phyloP scores from a whole-genome alignment of 1,140 invertebrate genomes.

The Trichonephila inaurata region DNA sequence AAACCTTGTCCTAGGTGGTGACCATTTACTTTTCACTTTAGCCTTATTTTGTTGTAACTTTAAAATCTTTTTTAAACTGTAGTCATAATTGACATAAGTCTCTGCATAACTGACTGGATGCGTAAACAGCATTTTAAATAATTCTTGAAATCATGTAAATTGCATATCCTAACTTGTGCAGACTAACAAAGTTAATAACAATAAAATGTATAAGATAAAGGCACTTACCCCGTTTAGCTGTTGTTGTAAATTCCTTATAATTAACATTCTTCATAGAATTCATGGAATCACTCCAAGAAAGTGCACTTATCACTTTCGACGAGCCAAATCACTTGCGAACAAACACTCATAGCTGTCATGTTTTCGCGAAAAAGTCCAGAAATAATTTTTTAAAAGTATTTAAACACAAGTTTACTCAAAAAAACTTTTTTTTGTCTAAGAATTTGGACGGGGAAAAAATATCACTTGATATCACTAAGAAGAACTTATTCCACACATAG shows the following conservation, averaged over 20 bases:
- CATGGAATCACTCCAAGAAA: background rate
- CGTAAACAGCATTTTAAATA: conserved; percentile 7
- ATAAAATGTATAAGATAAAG: background rate
- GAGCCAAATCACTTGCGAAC: background rate
- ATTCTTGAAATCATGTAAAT: background rate
- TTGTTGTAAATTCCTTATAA: background rate
- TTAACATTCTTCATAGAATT: background rate
- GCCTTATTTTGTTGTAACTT: conserved; percentile 14
- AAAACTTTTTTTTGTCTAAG: background rate
- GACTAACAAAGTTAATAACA: background rate
- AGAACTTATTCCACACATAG: background rate
- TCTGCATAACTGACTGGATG: background rate
- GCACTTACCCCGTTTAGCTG: conserved; percentile 53
- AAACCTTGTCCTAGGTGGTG: conserved; percentile 35
- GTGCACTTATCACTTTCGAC: background rate
- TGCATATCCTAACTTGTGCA: background rate
- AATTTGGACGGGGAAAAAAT: background rate
- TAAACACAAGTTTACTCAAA: background rate
- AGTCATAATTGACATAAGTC: background rate
- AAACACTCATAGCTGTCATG: background rate
- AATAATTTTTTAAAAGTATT: background rate
- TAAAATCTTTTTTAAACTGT: conserved; percentile 21
- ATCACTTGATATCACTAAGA: background rate
- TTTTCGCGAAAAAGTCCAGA: background rate
- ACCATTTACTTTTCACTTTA: conserved; percentile 63